Conservation (phyloP, 2,888 invertebrate species). For the Flexamia atlantica region DNA sequence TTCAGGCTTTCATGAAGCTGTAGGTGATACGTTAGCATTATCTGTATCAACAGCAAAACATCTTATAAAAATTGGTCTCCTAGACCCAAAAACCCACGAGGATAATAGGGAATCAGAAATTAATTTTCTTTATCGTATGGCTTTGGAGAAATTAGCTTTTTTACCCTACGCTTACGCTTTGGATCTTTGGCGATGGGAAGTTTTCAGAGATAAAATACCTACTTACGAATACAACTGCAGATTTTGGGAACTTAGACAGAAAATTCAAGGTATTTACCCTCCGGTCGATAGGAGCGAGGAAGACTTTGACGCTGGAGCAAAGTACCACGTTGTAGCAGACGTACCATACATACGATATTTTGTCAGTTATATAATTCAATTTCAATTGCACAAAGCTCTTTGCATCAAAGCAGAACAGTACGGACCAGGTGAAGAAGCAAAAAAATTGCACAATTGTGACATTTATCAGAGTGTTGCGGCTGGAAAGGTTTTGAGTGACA, state of each 20-base stretch:
- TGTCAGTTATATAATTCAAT: constrained; percentile 85
- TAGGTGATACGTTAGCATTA: constrained; percentile 84
- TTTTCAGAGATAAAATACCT: constrained; percentile 77
- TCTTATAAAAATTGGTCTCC: constrained; percentile 80
- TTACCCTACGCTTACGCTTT: constrained; percentile 84
- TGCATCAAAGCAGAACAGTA: constrained; percentile 90
- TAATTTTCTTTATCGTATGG: constrained; percentile 82
- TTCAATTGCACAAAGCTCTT: constrained; percentile 88
- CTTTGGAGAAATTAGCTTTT: constrained; percentile 75
- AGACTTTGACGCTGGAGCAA: constrained; percentile 88
- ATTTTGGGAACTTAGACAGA: constrained; percentile 79
- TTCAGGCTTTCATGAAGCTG: constrained; percentile 84
- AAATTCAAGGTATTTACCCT: constrained; percentile 81
- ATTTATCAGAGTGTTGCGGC: constrained; percentile 89
- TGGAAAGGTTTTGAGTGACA: constrained; percentile 77
- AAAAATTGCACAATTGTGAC: constrained; percentile 90
- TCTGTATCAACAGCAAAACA: constrained; percentile 86
- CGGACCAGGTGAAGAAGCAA: constrained; percentile 80
- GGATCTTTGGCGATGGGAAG: constrained; percentile 82
- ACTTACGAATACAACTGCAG: constrained; percentile 81
- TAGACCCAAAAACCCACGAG: constrained; percentile 76
- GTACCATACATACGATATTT: constrained; percentile 84
- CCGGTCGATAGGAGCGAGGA: constrained; percentile 81
- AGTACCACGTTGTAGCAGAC: constrained; percentile 85
- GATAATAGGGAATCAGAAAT: constrained; percentile 82